Evolutionary conservation across 1,140 invertebrate species (phyloP).

Genomic region (Drosophila micromelanica): DNA sequence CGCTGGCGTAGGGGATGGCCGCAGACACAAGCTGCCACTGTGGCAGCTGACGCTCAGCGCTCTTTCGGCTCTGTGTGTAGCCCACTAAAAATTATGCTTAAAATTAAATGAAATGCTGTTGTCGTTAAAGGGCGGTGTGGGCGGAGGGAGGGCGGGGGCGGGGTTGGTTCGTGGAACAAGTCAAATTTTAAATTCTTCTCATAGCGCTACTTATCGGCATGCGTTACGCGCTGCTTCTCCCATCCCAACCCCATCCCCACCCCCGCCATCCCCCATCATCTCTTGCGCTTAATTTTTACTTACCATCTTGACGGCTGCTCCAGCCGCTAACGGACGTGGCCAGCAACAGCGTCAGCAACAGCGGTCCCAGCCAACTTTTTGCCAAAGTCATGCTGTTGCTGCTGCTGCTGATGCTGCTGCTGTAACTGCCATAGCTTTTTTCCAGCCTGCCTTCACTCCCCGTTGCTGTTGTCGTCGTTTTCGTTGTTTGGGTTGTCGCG

Average conservation of each 20-base stretch:
- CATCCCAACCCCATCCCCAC: too few species aligned
- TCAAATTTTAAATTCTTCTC: slow-evolving; percentile 82
- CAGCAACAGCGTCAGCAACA: slow-evolving; percentile 71
- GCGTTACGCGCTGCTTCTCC: slow-evolving; percentile 34
- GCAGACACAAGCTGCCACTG: slow-evolving; percentile 22
- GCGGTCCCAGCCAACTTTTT: slow-evolving; percentile 72
- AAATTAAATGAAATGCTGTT: slow-evolving; percentile 76
- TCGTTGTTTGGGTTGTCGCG: slow-evolving; percentile 58
- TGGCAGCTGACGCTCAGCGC: slow-evolving; percentile 69
- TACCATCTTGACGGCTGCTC: slow-evolving; percentile 80
- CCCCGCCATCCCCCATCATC: too few species aligned
- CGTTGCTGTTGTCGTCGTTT: slow-evolving; percentile 14
- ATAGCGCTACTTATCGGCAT: slow-evolving; percentile 76
- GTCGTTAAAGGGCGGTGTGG: slow-evolving; percentile 6
- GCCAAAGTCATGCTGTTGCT: slow-evolving; percentile 61
- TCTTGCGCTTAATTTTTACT: slow-evolving; percentile 37
- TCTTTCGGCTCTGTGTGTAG: slow-evolving; percentile 15
- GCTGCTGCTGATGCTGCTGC: slow-evolving; percentile 39
- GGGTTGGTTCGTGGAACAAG: slow-evolving; percentile 34
- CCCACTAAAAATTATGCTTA: slow-evolving; percentile 74
- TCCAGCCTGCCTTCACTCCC: slow-evolving; percentile 22
- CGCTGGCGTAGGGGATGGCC: background rate
- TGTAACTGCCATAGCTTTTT: background rate
- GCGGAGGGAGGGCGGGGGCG: background rate
- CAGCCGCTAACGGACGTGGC: slow-evolving; percentile 76